Conservation (phyloP, 2,113 vertebrate species). For the Tinamus guttatus region DNA sequence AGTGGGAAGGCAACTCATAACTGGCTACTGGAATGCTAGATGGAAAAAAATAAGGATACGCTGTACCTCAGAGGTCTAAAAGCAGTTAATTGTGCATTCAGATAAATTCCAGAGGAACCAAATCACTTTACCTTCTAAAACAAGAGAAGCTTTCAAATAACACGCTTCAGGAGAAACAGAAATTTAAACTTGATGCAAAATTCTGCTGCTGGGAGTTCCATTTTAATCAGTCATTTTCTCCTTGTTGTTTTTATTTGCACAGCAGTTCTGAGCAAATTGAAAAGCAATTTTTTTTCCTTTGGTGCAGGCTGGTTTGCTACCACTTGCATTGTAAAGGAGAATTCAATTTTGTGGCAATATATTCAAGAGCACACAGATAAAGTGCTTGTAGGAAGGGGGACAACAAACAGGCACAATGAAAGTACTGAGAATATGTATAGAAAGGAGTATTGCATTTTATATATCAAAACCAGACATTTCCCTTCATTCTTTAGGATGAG, state of each 20-base stretch:
- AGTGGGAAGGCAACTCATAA: background rate
- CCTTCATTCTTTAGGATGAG: background rate
- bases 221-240: conserved; percentile 43
- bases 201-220: background rate
- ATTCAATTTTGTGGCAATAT: conserved; percentile 35
- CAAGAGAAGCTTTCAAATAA: background rate
- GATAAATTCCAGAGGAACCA: background rate
- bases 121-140: conserved; percentile 1
- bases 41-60: background rate
- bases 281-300: background rate
- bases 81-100: background rate
- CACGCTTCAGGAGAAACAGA: background rate
- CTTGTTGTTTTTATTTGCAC: conserved; percentile 51
- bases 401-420: background rate
- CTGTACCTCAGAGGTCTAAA: background rate
- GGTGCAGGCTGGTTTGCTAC: background rate
- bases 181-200: conserved; percentile 17
- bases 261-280: conserved; percentile 45
- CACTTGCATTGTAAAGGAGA: conserved; percentile 5
- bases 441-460: background rate
- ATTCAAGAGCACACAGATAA: conserved; percentile 30
- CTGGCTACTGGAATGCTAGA: background rate
- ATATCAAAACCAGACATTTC: background rate
- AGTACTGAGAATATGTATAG: background rate
- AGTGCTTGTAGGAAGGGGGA: background rate